phyloP scores from a whole-genome alignment of 1,140 invertebrate species.

The Caerostris darwini region DNA sequence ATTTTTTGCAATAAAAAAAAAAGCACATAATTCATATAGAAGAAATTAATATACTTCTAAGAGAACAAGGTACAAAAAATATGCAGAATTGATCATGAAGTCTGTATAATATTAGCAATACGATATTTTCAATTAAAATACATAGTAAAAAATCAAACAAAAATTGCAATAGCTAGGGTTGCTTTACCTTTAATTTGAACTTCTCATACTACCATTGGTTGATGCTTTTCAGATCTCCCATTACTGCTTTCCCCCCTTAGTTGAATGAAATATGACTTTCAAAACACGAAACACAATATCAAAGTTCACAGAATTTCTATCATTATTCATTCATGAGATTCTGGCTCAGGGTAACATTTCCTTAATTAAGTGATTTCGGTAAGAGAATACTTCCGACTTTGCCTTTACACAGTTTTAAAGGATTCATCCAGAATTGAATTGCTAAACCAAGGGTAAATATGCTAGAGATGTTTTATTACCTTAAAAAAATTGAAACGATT shows the following conservation, averaged over 20 bases:
- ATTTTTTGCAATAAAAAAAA: too few species aligned
- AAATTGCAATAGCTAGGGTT: neutral
- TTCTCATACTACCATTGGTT: neutral
- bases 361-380: neutral
- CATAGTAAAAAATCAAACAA: neutral
- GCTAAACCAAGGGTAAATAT: neutral
- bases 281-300: constrained; percentile 48
- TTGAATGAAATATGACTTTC: constrained; percentile 49
- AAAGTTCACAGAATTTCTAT: neutral
- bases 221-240: neutral
- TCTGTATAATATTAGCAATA: neutral
- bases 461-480: neutral
- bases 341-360: neutral
- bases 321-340: constrained; percentile 50
- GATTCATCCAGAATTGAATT: neutral
- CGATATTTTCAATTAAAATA: neutral
- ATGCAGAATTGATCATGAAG: neutral
- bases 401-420: neutral
- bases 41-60: neutral
- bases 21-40: neutral
- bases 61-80: neutral
- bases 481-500: neutral
- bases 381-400: constrained; percentile 3
- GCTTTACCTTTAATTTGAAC: neutral
- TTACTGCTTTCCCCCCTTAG: neutral